Conservation (phyloP, 2,113 vertebrate species). For the Thymallus thymallus region DNA sequence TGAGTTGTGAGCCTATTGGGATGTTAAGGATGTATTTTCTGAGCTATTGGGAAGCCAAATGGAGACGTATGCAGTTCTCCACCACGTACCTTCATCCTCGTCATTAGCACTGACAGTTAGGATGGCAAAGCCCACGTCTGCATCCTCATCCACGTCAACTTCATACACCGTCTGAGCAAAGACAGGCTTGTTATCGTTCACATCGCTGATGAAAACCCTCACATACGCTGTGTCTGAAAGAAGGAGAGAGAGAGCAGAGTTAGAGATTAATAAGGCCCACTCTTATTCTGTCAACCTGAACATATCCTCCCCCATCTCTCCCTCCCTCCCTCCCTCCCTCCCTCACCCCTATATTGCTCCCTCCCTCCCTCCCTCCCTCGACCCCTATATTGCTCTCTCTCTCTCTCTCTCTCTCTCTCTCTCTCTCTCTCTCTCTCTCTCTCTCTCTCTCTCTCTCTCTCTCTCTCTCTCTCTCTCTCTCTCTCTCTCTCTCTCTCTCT, state of each 20-base stretch:
- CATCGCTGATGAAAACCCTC: conserved; percentile 82
- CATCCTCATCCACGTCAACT: conserved; percentile 82
- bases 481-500: not conserved
- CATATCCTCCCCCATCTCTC: conserved; percentile 19
- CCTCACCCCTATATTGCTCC: not conserved
- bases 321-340: not conserved
- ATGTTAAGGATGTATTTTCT: too few relatives aligned
- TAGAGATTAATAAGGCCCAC: conserved; percentile 49
- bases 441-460: not conserved
- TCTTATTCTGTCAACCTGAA: conserved; percentile 72
- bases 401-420: conserved; percentile 38
- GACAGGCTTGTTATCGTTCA: conserved; percentile 87
- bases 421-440: conserved; percentile 51
- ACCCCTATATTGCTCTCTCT: conserved; percentile 41
- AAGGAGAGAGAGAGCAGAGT: conserved; percentile 17
- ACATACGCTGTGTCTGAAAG: conserved; percentile 81
- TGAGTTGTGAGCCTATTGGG: too few relatives aligned
- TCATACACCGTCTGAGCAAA: conserved; percentile 79
- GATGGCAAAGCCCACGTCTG: conserved; percentile 79
- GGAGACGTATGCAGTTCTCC: not conserved
- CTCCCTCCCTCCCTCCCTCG: not conserved
- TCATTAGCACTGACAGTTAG: conserved; percentile 82
- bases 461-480: not conserved
- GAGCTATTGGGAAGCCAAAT: too few relatives aligned
- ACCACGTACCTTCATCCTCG: conserved; percentile 81